Percentiles rank a stretch among this genome's conserved stretches.
These are phyloP conservation scores for Nannoperca australis DNA, from an alignment of 2,797 vertebrate species.

Conservation along the genomic window DNA sequence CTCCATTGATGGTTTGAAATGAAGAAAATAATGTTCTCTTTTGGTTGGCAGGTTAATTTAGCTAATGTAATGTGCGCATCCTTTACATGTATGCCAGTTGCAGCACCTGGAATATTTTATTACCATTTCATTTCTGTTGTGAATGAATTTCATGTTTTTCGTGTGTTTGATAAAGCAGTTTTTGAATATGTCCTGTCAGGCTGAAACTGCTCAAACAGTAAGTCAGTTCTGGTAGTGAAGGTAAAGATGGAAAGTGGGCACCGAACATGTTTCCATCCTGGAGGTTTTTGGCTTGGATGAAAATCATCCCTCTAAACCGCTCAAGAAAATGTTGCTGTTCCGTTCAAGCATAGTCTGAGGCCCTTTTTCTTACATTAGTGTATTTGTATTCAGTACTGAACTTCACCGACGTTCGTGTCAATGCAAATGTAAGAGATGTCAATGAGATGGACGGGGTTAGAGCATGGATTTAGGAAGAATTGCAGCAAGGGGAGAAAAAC, in stretches of 20 bases:
- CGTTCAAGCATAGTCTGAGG: constrained; percentile 7
- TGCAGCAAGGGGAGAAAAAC: constrained; percentile 36
- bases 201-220: constrained; percentile 44
- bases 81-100: not conserved
- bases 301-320: constrained; percentile 39
- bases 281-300: constrained; percentile 53
- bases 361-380: constrained; percentile 7
- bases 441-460: constrained; percentile 40
- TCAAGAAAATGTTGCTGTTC: constrained; percentile 33
- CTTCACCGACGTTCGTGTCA: constrained; percentile 33
- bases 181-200: constrained; percentile 28
- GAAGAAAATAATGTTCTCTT: not conserved
- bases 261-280: constrained; percentile 56
- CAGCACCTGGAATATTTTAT: constrained; percentile 14
- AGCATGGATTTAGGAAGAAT: constrained; percentile 43
- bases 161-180: constrained; percentile 26
- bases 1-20: not conserved
- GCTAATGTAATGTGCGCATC: not conserved
- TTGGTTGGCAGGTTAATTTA: constrained; percentile 4
- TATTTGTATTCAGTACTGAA: constrained; percentile 51
- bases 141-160: constrained; percentile 10
- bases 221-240: constrained; percentile 23
- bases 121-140: not conserved
- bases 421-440: constrained; percentile 51
- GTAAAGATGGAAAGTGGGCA: constrained; percentile 68